Evolutionary conservation across 2,797 vertebrate species (phyloP), one percentile per base, ranked within the genome.

Genomic region (Microctenopoma steveboyesi): DNA sequence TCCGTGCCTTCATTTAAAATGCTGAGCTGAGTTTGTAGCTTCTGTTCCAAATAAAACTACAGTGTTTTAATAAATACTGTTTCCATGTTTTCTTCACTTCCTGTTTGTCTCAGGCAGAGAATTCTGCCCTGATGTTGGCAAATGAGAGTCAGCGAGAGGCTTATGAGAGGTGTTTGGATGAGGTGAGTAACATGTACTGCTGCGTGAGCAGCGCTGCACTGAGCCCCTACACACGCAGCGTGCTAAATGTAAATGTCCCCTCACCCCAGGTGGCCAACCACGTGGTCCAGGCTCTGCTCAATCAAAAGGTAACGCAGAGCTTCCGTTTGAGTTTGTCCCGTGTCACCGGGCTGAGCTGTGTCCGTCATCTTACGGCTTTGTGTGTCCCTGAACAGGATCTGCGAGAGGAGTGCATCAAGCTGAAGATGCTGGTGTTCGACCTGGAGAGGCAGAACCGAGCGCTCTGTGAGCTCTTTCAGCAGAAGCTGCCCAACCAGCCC

Each of bases 141-240:
- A 98, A 98, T 0, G 97, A 99, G 92, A 99, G 94, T 90, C 97
- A 99, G 90, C 86, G 97, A 69, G 97, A 99, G 62, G 97, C 97
- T 0, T 98, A 98, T 0, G 97, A 98, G 72, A 94, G 96, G 79
- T 98, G 96, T 63, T 89, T 97, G 89, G 96, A 98, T 0, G 96
- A 98, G 95, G 97, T 92, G 71, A 91, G 89, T 66, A 35, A 35
- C 33, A 6, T 35, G 9, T 64, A 40, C 35, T 15, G 3, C 10
- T 1, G 9, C 18, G 45, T 27, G 33, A 14, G 27, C 14, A 46
- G 5, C 12, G 1, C 35, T 18, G 13, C 25, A 39, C 10, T 35
- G 9, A 14, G 0, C 42, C n/a, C 0, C 0, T 37, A 0, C 2
- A 16, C 9, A 30, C 5, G n/a, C 7, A 0, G 0, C 11, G 37